Conservation (phyloP, 2,888 invertebrate species). For the Pediacus dermestoides region DNA sequence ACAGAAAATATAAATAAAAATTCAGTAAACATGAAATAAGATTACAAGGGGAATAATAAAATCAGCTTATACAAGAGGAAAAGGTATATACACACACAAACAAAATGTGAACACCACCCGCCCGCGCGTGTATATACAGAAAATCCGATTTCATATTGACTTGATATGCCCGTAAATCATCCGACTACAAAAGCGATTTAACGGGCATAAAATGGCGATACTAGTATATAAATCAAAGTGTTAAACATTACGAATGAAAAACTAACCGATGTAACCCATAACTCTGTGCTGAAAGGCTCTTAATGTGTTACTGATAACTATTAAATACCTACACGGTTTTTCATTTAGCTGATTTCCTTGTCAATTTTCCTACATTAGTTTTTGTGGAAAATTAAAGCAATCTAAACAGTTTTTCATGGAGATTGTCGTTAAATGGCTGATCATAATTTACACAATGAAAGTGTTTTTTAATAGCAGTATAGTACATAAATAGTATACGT, state of each 20-base stretch:
- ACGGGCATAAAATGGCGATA: constrained; percentile 38
- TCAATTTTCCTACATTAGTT: too few relatives aligned
- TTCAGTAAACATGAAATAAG: background rate
- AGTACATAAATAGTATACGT: too few relatives aligned
- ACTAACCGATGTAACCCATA: constrained; percentile 22
- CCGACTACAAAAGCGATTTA: constrained; percentile 41
- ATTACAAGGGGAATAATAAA: background rate
- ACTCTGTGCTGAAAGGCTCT: constrained; percentile 22
- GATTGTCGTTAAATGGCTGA: too few relatives aligned
- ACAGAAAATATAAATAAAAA: constrained; percentile 31
- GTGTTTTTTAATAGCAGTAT: too few relatives aligned
- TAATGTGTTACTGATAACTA: constrained; percentile 19
- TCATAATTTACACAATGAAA: too few relatives aligned
- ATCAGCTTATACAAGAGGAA: constrained; percentile 1
- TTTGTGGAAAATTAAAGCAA: too few relatives aligned
- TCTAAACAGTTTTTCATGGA: too few relatives aligned
- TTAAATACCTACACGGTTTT: constrained; percentile 22
- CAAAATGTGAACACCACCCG: background rate
- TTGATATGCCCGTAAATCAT: constrained; percentile 39
- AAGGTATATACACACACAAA: constrained; percentile 3
- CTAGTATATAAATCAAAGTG: constrained; percentile 42
- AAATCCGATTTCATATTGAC: constrained; percentile 37
- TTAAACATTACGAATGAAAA: constrained; percentile 34
- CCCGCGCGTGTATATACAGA: constrained; percentile 15
- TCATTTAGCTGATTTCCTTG: too few relatives aligned